Percentiles rank a stretch among this genome's conserved stretches.
Conservation (phyloP, 2,113 vertebrate species). For the Equus quagga region DNA sequence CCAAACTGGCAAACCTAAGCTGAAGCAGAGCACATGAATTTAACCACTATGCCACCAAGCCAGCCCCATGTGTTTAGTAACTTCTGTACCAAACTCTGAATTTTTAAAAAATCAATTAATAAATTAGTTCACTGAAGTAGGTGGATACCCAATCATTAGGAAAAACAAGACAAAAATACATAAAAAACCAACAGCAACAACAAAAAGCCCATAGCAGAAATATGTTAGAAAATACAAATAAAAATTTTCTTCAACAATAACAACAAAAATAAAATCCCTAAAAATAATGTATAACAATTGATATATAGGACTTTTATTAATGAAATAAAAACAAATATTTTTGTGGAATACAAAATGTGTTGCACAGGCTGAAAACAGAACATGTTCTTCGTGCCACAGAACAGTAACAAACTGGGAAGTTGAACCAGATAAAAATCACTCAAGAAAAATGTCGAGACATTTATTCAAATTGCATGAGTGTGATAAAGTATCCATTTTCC, state of each 20-base stretch:
- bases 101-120: not conserved
- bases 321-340: not conserved
- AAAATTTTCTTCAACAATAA: not conserved
- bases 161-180: not conserved
- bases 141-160: not conserved
- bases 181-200: not conserved
- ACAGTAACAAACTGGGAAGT: not conserved
- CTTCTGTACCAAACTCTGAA: not conserved
- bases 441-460: not conserved
- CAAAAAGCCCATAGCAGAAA: not conserved
- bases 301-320: not conserved
- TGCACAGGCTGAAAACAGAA: not conserved
- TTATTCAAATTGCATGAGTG: constrained; percentile 38
- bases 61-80: not conserved
- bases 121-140: not conserved
- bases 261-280: not conserved
- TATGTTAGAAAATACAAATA: not conserved
- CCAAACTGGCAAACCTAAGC: no score
- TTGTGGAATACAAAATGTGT: not conserved
- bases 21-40: no score
- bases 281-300: not conserved
- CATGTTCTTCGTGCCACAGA: not conserved
- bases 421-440: not conserved
- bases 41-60: no score
- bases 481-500: not conserved